phyloP scores from a whole-genome alignment of 2,113 vertebrate genomes.

The Erpornis zantholeuca region DNA sequence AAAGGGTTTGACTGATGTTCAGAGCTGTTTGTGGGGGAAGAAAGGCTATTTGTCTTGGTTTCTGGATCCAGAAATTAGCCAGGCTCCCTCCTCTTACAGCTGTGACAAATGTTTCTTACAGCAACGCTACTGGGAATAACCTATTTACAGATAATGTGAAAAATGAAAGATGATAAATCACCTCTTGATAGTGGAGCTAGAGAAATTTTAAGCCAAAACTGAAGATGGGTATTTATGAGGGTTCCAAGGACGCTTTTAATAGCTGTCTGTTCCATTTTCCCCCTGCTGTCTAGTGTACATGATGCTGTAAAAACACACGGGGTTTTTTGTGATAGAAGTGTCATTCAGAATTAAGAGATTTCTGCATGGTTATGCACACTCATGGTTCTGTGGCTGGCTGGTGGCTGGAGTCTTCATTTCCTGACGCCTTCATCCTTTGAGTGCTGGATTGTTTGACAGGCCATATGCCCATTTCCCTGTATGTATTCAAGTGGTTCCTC shows the following conservation, averaged over 20 bases:
- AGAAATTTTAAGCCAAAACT: constrained; percentile 21
- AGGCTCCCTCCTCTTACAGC: not conserved
- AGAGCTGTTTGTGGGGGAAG: not conserved
- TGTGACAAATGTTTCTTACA: constrained; percentile 47
- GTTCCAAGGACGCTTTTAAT: constrained; percentile 29
- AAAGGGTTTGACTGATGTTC: not conserved
- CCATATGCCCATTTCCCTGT: not conserved
- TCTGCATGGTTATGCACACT: not conserved
- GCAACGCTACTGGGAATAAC: constrained; percentile 1
- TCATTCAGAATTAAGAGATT: constrained; percentile 2
- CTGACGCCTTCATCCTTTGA: not conserved
- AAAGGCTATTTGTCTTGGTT: not conserved
- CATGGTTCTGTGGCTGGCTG: not conserved
- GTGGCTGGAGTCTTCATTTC: not conserved
- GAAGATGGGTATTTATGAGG: constrained; percentile 9
- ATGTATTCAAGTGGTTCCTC: not conserved
- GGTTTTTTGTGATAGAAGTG: not conserved
- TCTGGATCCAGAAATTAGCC: constrained; percentile 25
- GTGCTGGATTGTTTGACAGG: not conserved
- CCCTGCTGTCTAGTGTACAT: not conserved
- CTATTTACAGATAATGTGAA: constrained; percentile 44
- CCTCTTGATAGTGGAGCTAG: not conserved
- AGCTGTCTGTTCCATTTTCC: not conserved
- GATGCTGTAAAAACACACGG: not conserved
- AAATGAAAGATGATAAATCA: constrained; percentile 34